A percentile compares a stretch with the other conserved stretches of the same genome.
phyloP scores from a whole-genome alignment of 2,888 invertebrate species.

The Calameuta idolon region DNA sequence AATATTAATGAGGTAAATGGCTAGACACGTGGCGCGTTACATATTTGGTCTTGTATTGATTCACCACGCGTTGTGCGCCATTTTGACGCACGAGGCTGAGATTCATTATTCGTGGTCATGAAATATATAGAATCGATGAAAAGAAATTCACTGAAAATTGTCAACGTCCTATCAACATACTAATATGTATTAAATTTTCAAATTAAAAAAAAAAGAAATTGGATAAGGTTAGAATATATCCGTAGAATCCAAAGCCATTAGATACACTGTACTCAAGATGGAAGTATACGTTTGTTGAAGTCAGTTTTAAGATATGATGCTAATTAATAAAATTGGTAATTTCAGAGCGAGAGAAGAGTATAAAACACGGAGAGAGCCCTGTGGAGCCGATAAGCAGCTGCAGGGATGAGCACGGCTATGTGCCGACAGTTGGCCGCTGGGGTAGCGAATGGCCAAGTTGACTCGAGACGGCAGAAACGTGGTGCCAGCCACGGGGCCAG shows the following conservation, averaged over 20 bases:
- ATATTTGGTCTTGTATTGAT: constrained; percentile 50
- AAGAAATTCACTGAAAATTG: neutral
- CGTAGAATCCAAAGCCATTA: neutral
- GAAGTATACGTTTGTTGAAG: neutral
- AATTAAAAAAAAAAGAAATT: neutral
- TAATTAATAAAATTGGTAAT: constrained; percentile 7
- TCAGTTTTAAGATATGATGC: neutral
- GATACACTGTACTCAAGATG: neutral
- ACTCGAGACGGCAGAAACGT: constrained; percentile 80
- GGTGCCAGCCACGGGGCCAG: constrained; percentile 68
- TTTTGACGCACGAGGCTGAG: constrained; percentile 19
- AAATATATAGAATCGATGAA: neutral
- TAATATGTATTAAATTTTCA: neutral
- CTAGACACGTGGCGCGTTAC: constrained; percentile 53
- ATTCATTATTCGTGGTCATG: neutral
- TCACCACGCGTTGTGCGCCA: constrained; percentile 34
- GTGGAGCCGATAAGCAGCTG: constrained; percentile 69
- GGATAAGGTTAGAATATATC: neutral
- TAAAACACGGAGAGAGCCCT: constrained; percentile 67
- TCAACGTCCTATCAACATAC: neutral
- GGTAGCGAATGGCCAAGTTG: constrained; percentile 98
- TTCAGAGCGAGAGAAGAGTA: constrained; percentile 66
- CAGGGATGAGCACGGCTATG: constrained; percentile 72
- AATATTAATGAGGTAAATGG: constrained; percentile 5
- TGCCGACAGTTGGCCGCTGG: constrained; percentile 90